phyloP scores from a whole-genome alignment of 2,113 vertebrate species.

The Spilogale gracilis region DNA sequence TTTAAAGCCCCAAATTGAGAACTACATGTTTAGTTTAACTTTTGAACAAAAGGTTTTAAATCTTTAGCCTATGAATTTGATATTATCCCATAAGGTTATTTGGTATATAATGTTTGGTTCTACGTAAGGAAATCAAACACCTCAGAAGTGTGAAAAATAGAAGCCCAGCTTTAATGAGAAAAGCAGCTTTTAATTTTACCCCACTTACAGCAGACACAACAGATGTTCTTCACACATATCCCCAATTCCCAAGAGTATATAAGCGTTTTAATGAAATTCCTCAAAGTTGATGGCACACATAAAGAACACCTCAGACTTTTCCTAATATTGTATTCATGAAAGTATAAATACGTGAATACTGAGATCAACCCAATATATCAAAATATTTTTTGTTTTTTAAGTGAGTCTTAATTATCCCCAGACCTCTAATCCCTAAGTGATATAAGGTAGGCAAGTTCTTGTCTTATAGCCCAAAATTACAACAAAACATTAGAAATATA shows the following conservation, averaged over 20 bases:
- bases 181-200: slow-evolving; percentile 46
- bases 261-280: slow-evolving; percentile 39
- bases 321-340: background rate
- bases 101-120: slow-evolving; percentile 30
- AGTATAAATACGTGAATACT: background rate
- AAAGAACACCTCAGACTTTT: background rate
- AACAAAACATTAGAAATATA: slow-evolving; percentile 12
- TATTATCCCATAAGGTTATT: background rate
- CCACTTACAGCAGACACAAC: background rate
- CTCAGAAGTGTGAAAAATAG: slow-evolving; percentile 43
- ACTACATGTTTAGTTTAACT: background rate
- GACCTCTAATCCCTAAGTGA: background rate
- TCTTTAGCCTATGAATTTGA: background rate
- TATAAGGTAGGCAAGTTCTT: slow-evolving; percentile 14
- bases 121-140: slow-evolving; percentile 25
- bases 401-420: slow-evolving; percentile 38
- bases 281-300: slow-evolving; percentile 7
- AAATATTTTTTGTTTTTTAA: slow-evolving; percentile 57
- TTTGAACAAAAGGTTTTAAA: background rate
- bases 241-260: slow-evolving; percentile 8
- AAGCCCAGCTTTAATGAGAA: slow-evolving; percentile 30
- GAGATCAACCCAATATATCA: background rate
- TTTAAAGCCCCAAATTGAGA: slow-evolving; percentile 48
- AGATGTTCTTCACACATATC: background rate
- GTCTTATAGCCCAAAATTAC: slow-evolving; percentile 25